These are phyloP conservation scores for Ophiothrix spiculata DNA, from an alignment of 35 echinoderm and acorn worm genomes.

Conservation along the genomic window DNA sequence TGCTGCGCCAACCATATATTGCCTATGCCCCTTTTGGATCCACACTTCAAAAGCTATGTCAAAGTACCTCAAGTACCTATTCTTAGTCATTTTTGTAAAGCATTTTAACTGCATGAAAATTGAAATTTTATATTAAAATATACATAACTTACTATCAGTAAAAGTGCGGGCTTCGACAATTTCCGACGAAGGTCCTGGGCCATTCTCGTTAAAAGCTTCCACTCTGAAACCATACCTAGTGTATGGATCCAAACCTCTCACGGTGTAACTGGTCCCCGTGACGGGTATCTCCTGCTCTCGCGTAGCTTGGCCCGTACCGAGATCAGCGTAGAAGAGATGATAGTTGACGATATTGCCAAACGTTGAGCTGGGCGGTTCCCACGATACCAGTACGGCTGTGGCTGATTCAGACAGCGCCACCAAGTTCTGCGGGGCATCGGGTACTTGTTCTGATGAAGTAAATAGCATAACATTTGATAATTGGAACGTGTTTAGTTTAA, in stretches of 20 bases:
- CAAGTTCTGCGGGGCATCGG: slow-evolving; percentile 36
- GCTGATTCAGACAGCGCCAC: slow-evolving; percentile 21
- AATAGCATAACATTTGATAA: too few species aligned
- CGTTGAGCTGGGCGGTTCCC: slow-evolving; percentile 46
- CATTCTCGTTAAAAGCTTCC: slow-evolving; percentile 42
- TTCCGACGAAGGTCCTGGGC: slow-evolving; percentile 36
- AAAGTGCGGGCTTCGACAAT: slow-evolving; percentile 32
- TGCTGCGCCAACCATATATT: too few species aligned
- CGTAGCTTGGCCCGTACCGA: slow-evolving; percentile 7
- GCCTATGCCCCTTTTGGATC: too few species aligned
- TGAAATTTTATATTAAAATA: not conserved
- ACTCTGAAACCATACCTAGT: slow-evolving; percentile 60
- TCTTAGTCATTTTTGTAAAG: not conserved
- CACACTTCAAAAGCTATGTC: not conserved
- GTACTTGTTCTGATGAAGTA: not conserved
- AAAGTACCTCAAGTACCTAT: not conserved
- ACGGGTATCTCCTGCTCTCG: not conserved
- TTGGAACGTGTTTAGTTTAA: too few species aligned
- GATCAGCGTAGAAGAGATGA: slow-evolving; percentile 22
- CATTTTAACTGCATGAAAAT: not conserved
- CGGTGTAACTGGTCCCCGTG: not conserved
- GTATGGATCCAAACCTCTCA: slow-evolving; percentile 42
- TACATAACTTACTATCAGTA: slow-evolving; percentile 57
- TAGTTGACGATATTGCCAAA: slow-evolving; percentile 19
- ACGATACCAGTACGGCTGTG: slow-evolving; percentile 37